Percentiles rank a stretch among this genome's conserved stretches.
phyloP scores from a whole-genome alignment of 23 tunicate genomes.

The Ascidia mentula region DNA sequence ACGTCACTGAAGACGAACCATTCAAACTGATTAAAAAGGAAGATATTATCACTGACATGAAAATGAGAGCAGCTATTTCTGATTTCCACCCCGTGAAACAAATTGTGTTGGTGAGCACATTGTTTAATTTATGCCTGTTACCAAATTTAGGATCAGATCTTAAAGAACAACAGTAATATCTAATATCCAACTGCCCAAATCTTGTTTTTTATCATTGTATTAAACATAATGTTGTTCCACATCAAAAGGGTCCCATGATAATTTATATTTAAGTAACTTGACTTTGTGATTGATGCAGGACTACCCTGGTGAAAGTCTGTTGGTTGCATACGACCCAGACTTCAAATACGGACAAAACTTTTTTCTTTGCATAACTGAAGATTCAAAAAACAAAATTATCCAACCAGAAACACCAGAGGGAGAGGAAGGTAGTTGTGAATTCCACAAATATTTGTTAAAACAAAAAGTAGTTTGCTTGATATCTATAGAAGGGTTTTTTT shows the following conservation, averaged over 20 bases:
- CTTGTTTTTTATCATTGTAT: not conserved
- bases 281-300: constrained; percentile 34
- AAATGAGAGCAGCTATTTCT: constrained; percentile 91
- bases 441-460: too few species aligned
- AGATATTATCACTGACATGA: constrained; percentile 76
- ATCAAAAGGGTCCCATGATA: not conserved
- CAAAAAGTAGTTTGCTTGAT: too few species aligned
- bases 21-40: constrained; percentile 75
- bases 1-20: constrained; percentile 89
- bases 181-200: not conserved
- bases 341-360: constrained; percentile 93
- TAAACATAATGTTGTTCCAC: not conserved
- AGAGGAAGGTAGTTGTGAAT: too few species aligned
- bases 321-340: constrained; percentile 69
- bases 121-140: too few species aligned
- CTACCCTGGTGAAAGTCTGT: constrained; percentile 73
- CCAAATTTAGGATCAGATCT: not conserved
- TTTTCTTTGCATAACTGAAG: constrained; percentile 86
- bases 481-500: too few species aligned
- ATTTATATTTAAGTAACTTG: not conserved
- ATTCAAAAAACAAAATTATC: constrained; percentile 51
- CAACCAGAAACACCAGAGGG: constrained; percentile 24
- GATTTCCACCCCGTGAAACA: constrained; percentile 94
- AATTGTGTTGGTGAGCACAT: constrained; percentile 50
- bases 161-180: not conserved